Base-by-base conservation (phyloP, 2,888 invertebrate genomes). In the Campoplex nolae region DNA sequence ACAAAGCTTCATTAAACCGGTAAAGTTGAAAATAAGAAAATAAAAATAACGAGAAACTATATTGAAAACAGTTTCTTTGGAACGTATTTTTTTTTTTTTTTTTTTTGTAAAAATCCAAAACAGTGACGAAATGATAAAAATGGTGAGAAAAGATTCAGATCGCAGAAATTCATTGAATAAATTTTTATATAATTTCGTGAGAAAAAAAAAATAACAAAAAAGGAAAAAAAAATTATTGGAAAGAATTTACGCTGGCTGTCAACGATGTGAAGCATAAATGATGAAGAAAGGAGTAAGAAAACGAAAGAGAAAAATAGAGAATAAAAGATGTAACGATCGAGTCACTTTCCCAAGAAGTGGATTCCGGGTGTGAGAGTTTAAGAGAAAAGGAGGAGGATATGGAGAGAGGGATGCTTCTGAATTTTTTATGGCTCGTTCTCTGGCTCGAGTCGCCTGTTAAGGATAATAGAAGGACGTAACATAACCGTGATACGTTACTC, bases 391-490 rank as follows among this genome's bases (percentile, higher is more conserved):
- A 18, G 38, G 13, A 58, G 23, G 9, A 67, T 6, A 9, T 4
- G 38, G 38, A 38, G 65, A 67, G 54, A 51, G 16, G 42, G 48
- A 62, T 18, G 80, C 23, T 73, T 48, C 16, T 51, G 35, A 67
- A 16, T 68, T 48, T 51, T 67, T 54, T 32, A 62, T 32, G 62
- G 32, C 32, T 71, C 18, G 48, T 23, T 32, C 35, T 28, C 35
- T 65, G 48, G 7, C 62, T 77, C 48, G 74, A 51, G 65, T 56
- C 7, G 28, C 58, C 28, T 70, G 68, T 75, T 65, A 45, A 75
- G 68, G 56, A 77, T 73, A 73, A 67, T 62, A 56, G 67, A 84
- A 78, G 78, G 78, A 84, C 73, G 68, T 18, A 38, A 62, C 62
- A 32, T 62, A 62, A 62, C 32, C 62, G 42, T 18, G 68, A 77